Evolutionary conservation across 2,888 invertebrate species (phyloP), one percentile per base, ranked within the genome.

Genomic region (Isotomurus palustris): DNA sequence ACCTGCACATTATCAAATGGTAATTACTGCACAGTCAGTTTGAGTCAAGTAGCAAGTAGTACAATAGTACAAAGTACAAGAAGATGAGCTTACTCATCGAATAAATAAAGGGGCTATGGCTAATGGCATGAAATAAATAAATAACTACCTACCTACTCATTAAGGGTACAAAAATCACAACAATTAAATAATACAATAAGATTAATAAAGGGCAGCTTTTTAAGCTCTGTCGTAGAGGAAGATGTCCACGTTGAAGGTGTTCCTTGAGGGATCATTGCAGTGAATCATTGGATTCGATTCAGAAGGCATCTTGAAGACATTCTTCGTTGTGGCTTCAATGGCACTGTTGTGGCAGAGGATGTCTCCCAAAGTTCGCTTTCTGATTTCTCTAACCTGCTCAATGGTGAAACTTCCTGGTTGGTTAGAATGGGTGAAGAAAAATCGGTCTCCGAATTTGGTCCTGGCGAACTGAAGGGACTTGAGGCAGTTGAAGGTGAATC

Each of bases 401-500:
- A 58, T 62, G 25, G 61, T 64, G 43, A 70, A 70, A 28, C 62
- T 43, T 12, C 62, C 59, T 2, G 62, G 25, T 41, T 65, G 65
- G 21, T 43, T 52, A 5, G 35, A 41, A 36, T 66, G 68, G 32
- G 68, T 66, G 56, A 67, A 67, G 52, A 68, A 68, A 49, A 60
- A 64, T 44, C 71, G 53, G 49, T 71, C 71, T 14, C 69, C 71
- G 19, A 51, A 59, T 50, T 56, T 69, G 27, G 58, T 56, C 10
- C 68, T 48, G 21, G 58, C 52, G 40, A 71, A 71, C 56, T 71
- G 71, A 5, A 64, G 47, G 27, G 69, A 66, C 50, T 94, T 74
- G 6, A 95, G 79, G 71, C 94, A 95, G 24, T 86, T 86, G 50
- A 94, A 84, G 0, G 93, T 93, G 0, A 88, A 86, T 2, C 95